These are phyloP conservation scores for Holothuria leucospilota DNA, from an alignment of 53 echinoderm and acorn worm genomes.

Conservation along the genomic window DNA sequence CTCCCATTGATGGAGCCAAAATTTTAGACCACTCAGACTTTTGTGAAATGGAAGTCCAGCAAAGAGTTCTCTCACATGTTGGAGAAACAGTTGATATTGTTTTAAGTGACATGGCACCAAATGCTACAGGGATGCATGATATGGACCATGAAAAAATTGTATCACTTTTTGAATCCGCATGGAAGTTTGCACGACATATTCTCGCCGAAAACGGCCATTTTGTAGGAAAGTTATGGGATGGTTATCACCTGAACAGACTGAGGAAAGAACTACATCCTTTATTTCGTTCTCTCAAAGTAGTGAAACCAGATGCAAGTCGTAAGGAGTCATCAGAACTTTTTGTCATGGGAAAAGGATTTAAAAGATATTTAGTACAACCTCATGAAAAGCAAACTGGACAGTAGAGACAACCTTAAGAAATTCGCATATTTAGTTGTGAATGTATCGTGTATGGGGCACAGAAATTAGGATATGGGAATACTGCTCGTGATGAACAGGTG, in stretches of 20 bases:
- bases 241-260: slow-evolving; percentile 59
- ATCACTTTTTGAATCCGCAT: slow-evolving; percentile 53
- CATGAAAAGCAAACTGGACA: background rate
- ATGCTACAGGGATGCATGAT: slow-evolving; percentile 77
- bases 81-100: slow-evolving; percentile 59
- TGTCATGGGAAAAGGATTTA: slow-evolving; percentile 79
- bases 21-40: slow-evolving; percentile 78
- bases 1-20: slow-evolving; percentile 81
- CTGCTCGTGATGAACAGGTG: no score
- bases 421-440: no score
- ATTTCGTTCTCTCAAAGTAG: slow-evolving; percentile 70
- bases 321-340: slow-evolving; percentile 88
- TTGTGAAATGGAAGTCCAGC: slow-evolving; percentile 59
- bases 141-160: slow-evolving; percentile 91
- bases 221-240: slow-evolving; percentile 90
- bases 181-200: slow-evolving; percentile 60
- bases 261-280: slow-evolving; percentile 58
- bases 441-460: no score
- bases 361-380: slow-evolving; percentile 61
- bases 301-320: slow-evolving; percentile 84
- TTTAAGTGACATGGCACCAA: slow-evolving; percentile 94
- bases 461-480: no score
- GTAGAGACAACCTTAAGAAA: no score
- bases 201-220: slow-evolving; percentile 76
- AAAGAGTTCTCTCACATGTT: slow-evolving; percentile 58